phyloP scores from a whole-genome alignment of 2,797 vertebrate species.

The Euthynnus affinis region DNA sequence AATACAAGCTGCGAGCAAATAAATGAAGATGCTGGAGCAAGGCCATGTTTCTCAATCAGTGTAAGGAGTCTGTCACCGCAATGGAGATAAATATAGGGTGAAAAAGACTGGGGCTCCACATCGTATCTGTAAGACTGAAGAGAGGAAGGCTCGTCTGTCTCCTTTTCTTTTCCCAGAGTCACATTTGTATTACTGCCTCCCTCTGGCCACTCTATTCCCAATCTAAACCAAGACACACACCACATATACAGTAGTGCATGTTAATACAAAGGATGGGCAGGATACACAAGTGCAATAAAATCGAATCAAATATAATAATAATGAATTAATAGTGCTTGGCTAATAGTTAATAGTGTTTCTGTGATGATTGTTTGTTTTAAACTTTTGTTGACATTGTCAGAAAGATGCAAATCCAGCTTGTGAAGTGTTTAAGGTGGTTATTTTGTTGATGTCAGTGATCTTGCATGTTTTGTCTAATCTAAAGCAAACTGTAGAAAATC shows the following conservation, averaged over 20 bases:
- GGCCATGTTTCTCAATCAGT: conserved; percentile 85
- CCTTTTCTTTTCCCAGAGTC: conserved; percentile 54
- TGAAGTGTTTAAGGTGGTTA: too few relatives aligned
- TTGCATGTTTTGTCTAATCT: neutral
- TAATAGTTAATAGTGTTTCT: neutral
- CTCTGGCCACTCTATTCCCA: conserved; percentile 70
- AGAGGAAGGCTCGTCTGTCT: conserved; percentile 57
- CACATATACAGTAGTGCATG: conserved; percentile 14
- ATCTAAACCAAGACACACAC: conserved; percentile 50
- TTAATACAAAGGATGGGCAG: conserved; percentile 2
- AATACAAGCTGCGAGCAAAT: conserved; percentile 73
- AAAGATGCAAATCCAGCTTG: neutral
- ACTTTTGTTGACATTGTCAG: neutral
- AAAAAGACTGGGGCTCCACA: conserved; percentile 40
- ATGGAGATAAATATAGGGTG: conserved; percentile 80
- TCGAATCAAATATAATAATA: conserved; percentile 21
- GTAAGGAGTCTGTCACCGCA: conserved; percentile 75
- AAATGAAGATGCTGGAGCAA: conserved; percentile 79
- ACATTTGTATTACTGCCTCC: conserved; percentile 78
- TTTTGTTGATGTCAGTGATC: neutral
- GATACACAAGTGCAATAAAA: conserved; percentile 13
- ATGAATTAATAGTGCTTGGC: neutral
- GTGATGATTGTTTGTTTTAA: neutral
- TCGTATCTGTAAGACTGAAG: conserved; percentile 43
- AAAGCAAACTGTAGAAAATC: neutral